These are phyloP conservation scores for Pangasius sanitwongsei DNA, from an alignment of 2,797 vertebrate genomes.

Conservation along the genomic window DNA sequence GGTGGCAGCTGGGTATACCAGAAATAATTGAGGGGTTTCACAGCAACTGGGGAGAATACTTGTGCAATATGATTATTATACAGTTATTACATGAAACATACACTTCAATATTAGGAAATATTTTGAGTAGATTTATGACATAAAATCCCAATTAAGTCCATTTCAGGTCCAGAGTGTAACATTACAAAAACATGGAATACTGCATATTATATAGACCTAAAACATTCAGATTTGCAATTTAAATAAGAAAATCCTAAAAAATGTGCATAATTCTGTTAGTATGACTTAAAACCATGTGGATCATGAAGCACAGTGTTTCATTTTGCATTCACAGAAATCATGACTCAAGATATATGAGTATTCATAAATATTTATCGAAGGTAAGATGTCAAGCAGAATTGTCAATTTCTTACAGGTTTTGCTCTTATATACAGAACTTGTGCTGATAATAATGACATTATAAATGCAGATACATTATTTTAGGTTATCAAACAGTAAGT, in stretches of 20 bases:
- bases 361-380: slow-evolving; percentile 2
- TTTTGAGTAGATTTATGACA: not conserved
- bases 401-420: not conserved
- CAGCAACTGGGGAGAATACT: too few relatives aligned
- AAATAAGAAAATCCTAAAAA: not conserved
- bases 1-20: too few relatives aligned
- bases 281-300: not conserved
- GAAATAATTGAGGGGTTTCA: too few relatives aligned
- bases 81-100: too few relatives aligned
- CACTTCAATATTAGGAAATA: too few relatives aligned
- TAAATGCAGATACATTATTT: not conserved
- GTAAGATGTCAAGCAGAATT: not conserved
- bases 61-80: too few relatives aligned
- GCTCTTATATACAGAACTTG: not conserved
- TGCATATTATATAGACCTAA: too few relatives aligned
- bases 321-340: not conserved
- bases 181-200: too few relatives aligned
- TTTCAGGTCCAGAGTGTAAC: not conserved
- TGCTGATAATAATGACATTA: not conserved
- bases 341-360: not conserved
- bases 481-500: not conserved
- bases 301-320: not conserved
- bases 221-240: not conserved
- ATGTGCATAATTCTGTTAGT: not conserved
- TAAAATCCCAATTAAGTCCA: not conserved